phyloP scores from a whole-genome alignment of 1,140 invertebrate genomes.

The Lucilia cuprina region DNA sequence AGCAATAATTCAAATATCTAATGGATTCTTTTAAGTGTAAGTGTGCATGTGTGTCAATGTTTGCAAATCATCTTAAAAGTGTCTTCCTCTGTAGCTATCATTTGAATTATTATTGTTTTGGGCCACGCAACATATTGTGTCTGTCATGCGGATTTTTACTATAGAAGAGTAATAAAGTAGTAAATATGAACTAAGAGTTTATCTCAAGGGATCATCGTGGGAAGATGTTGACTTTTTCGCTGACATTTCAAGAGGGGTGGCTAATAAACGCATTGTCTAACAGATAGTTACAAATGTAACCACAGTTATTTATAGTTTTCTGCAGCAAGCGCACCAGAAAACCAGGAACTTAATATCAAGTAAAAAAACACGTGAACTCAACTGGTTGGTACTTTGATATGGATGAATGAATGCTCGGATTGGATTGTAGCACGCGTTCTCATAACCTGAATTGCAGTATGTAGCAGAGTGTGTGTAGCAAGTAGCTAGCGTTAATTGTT shows the following conservation, averaged over 20 bases:
- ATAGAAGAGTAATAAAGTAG: background rate
- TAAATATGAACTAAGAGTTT: background rate
- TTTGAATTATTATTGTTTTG: background rate
- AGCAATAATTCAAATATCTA: background rate
- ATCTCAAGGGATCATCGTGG: conserved; percentile 2
- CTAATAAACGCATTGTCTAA: background rate
- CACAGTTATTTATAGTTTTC: conserved; percentile 55
- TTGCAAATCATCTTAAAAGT: background rate
- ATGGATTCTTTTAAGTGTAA: background rate
- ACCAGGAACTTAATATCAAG: background rate
- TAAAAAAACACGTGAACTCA: conserved; percentile 50
- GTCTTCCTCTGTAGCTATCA: background rate
- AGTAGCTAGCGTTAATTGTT: conserved; percentile 54
- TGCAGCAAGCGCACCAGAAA: background rate
- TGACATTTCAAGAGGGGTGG: background rate
- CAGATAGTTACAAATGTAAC: conserved; percentile 37
- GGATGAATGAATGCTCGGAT: background rate
- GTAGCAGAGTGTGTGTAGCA: background rate
- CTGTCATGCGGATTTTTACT: background rate
- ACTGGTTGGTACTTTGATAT: conserved; percentile 21
- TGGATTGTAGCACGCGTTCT: background rate
- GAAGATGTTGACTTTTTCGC: background rate
- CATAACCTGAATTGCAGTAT: background rate
- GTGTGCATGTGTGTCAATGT: background rate
- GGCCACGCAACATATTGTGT: background rate